phyloP scores from a whole-genome alignment of 1,140 invertebrate species.

The Lepidotrigona ventralis region DNA sequence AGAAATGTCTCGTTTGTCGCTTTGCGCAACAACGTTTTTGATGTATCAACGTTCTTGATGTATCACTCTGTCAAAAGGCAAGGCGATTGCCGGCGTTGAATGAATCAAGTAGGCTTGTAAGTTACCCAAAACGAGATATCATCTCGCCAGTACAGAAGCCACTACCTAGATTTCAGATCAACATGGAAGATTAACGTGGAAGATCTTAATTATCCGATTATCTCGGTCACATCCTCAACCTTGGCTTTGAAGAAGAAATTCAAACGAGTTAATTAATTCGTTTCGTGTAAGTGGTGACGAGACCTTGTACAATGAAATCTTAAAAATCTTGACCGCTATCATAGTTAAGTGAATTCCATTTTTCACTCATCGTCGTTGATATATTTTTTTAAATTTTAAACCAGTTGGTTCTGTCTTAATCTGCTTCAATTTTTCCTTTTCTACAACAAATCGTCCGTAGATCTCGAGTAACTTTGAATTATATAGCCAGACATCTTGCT shows the following conservation, averaged over 20 bases:
- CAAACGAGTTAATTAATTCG: background rate
- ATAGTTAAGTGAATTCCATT: background rate
- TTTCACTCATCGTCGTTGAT: background rate
- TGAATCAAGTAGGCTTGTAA: background rate
- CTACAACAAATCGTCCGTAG: too few relatives aligned
- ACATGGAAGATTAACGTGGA: background rate
- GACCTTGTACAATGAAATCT: background rate
- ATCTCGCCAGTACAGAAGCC: background rate
- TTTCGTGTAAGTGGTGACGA: background rate
- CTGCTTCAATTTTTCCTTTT: too few relatives aligned
- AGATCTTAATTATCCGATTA: conserved; percentile 21
- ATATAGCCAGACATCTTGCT: too few relatives aligned
- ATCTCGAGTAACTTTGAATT: too few relatives aligned
- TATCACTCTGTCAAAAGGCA: background rate
- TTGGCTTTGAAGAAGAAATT: background rate
- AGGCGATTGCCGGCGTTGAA: background rate
- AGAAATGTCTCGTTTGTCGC: conserved; percentile 24
- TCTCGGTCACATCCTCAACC: background rate
- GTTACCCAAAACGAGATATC: background rate
- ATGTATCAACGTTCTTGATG: background rate
- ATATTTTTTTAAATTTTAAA: background rate
- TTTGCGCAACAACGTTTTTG: background rate
- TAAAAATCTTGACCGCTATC: too few relatives aligned
- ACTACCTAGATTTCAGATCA: background rate
- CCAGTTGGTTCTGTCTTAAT: background rate